Percentiles rank a stretch among this genome's conserved stretches.
Conservation (phyloP, 2,888 invertebrate species). For the Malacosoma neustria region DNA sequence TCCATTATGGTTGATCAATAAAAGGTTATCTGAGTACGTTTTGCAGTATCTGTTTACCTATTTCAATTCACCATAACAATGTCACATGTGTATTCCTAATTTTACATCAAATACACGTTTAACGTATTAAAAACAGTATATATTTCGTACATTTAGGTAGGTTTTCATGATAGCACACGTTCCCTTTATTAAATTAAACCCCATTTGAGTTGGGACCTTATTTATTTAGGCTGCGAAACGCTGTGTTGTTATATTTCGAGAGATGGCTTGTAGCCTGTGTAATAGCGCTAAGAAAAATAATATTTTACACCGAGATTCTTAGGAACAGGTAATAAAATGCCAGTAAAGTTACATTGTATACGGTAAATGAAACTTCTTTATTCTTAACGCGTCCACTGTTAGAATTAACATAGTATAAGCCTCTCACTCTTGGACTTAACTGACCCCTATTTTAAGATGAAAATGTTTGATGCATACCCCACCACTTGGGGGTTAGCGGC, state of each 20-base stretch:
- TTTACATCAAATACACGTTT: not conserved
- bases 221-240: conserved; percentile 33
- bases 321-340: not conserved
- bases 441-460: no score
- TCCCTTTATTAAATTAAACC: conserved; percentile 28
- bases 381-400: no score
- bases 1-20: no score
- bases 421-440: no score
- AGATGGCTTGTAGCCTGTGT: conserved; percentile 3
- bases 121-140: not conserved
- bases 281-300: conserved; percentile 15
- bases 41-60: no score
- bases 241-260: conserved; percentile 17
- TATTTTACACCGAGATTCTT: conserved; percentile 2
- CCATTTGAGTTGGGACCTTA: conserved; percentile 26
- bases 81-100: not conserved
- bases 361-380: no score
- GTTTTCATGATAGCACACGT: conserved; percentile 28
- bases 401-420: no score
- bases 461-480: no score
- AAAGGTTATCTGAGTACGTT: no score
- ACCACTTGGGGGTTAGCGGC: no score
- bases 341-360: no score
- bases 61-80: no score
- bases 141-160: not conserved